A percentile compares a stretch with the other conserved stretches of the same genome.
Conservation (phyloP, 2,113 vertebrate species). For the Lepidothrix coronata region DNA sequence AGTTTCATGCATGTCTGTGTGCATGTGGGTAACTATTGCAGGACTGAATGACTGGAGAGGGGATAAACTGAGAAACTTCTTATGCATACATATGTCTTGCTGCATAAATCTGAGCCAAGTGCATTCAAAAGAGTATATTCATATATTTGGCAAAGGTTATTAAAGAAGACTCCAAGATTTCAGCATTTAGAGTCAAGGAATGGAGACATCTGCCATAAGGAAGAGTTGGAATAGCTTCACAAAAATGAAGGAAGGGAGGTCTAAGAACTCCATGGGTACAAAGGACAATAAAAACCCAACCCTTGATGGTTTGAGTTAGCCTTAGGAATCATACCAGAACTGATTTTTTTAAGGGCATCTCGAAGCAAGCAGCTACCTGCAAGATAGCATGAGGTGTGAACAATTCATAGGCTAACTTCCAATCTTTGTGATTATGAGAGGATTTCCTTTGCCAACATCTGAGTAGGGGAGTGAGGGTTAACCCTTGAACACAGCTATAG, state of each 20-base stretch:
- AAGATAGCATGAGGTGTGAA: not conserved
- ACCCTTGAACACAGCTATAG: slow-evolving; percentile 1
- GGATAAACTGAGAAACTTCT: not conserved
- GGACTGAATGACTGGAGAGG: not conserved
- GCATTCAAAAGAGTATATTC: not conserved
- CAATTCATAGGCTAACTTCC: not conserved
- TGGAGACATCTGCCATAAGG: not conserved
- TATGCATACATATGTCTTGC: not conserved
- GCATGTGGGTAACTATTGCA: not conserved
- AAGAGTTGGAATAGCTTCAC: not conserved
- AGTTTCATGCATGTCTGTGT: not conserved
- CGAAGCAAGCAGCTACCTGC: slow-evolving; percentile 30
- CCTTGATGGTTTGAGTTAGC: not conserved
- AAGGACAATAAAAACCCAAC: not conserved
- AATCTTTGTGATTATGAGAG: not conserved
- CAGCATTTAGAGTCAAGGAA: not conserved
- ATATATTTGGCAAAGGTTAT: not conserved
- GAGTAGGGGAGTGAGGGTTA: slow-evolving; percentile 16
- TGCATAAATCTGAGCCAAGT: not conserved
- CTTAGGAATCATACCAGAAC: not conserved
- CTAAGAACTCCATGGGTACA: not conserved
- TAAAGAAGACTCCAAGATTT: not conserved
- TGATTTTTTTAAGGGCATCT: not conserved
- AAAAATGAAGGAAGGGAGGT: not conserved
- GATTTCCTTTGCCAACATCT: not conserved